phyloP scores from a whole-genome alignment of 2,888 invertebrate species.

The Gnatocerus cornutus region DNA sequence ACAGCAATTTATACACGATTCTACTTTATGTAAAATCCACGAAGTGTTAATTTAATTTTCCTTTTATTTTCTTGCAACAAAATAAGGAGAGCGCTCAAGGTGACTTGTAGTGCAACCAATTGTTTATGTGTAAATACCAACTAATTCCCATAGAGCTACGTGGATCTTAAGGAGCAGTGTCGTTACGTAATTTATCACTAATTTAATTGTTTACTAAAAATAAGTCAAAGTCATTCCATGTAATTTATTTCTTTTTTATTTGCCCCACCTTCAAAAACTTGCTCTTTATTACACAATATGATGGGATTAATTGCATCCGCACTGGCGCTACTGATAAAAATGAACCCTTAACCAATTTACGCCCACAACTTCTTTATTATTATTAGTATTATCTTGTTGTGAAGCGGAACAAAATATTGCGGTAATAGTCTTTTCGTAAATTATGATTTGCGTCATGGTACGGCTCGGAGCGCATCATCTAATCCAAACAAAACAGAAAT shows the following conservation, averaged over 20 bases:
- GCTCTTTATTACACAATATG: conserved; percentile 22
- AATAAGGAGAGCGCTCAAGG: conserved; percentile 27
- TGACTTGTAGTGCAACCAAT: conserved; percentile 35
- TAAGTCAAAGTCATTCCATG: conserved; percentile 37
- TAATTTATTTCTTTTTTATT: conserved; percentile 37
- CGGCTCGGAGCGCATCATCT: not conserved
- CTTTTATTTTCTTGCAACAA: conserved; percentile 23
- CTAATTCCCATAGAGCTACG: conserved; percentile 17
- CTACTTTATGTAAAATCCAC: not conserved
- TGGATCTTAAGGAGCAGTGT: conserved; percentile 9
- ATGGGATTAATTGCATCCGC: conserved; percentile 29
- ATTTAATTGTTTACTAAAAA: conserved; percentile 46
- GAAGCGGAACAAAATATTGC: conserved; percentile 1
- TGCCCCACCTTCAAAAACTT: conserved; percentile 12
- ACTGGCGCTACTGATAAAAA: conserved; percentile 27
- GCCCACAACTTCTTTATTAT: conserved; percentile 18
- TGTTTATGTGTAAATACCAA: conserved; percentile 31
- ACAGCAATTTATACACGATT: conserved; percentile 1
- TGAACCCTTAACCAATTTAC: conserved; percentile 18
- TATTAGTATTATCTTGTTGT: conserved; percentile 13
- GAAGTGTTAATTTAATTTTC: conserved; percentile 37
- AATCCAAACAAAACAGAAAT: no score
- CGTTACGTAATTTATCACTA: conserved; percentile 42
- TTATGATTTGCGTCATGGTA: conserved; percentile 1
- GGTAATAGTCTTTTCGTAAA: not conserved